phyloP scores from a whole-genome alignment of 2,888 invertebrate species.

The Frankliniella fusca region DNA sequence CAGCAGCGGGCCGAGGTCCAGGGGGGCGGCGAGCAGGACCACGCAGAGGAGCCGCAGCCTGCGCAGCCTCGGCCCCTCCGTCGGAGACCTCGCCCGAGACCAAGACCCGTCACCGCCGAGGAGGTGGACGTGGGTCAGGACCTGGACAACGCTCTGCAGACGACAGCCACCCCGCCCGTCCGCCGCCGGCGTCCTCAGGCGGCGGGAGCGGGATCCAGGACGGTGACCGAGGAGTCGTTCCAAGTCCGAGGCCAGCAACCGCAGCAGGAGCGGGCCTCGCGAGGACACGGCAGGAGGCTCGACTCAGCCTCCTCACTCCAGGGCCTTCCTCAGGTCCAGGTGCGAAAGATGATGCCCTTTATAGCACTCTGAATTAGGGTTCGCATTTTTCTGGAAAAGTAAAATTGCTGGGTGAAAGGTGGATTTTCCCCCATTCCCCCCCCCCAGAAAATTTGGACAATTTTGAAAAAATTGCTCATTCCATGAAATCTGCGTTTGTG shows the following conservation, averaged over 20 bases:
- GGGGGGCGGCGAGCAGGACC: too few relatives aligned
- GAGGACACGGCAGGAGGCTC: background rate
- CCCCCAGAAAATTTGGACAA: too few relatives aligned
- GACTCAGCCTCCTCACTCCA: background rate
- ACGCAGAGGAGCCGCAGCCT: background rate
- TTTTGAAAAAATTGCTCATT: too few relatives aligned
- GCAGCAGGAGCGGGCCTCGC: background rate
- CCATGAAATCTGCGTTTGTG: too few relatives aligned
- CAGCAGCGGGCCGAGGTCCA: background rate
- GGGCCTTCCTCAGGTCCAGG: background rate
- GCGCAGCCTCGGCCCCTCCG: background rate
- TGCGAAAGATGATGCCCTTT: background rate
- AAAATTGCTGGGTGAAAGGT: too few relatives aligned
- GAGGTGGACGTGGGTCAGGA: background rate
- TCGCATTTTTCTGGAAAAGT: too few relatives aligned
- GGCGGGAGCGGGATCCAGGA: background rate
- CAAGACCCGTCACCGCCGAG: background rate
- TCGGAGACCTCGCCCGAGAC: background rate
- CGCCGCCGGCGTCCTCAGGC: background rate
- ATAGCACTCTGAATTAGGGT: too few relatives aligned
- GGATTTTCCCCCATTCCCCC: too few relatives aligned
- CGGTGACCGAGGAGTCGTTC: constrained; percentile 2
- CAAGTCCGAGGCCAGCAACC: background rate
- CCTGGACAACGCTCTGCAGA: background rate
- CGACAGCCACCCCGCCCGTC: background rate